Base-by-base conservation (phyloP, 2,113 vertebrate genomes). In the Perca flavescens region DNA sequence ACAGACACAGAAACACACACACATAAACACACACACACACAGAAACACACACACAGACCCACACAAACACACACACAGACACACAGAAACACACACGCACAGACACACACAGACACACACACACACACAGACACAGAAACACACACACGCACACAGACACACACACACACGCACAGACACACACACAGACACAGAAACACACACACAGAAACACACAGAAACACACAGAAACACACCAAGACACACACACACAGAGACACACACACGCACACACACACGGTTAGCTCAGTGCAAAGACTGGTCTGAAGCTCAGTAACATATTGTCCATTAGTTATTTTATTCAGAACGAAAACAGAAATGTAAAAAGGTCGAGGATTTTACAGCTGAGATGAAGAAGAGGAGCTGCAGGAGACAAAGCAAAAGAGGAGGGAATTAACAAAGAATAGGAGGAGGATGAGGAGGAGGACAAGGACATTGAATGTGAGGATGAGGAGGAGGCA, bases 1-100 rank as follows among this genome's bases (percentile, higher is more conserved):
- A 73, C 78, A 74, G n/a, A n/a, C n/a, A n/a, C n/a, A n/a, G n/a
- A n/a, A 76, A 70, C 82, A 82, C 60, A 74, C 46, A 62, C 31
- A 70, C 31, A 4, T 0, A 4, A 3, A 3, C 19, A 52, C 16
- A 68, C 34, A 40, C 16, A 60, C 40, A 46, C 13, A 61, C 43
- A 34, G 10, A 54, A 6, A 16, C 31, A 67, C 6, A n/a, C 58
- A 34, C 5, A 34, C 0, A 4, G 31, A 3, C 34, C 6, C 34
- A 34, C 34, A 34, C 5, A 34, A 5, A 34, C 34, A 34, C 34
- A 34, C 34, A 34, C 34, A 34, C 34, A 34, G n/a, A 28, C 49
- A 31, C 43, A 76, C 49, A 56, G n/a, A n/a, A n/a, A n/a, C 53
- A 85, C 71, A 63, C 50, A 73, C 78, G 70, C 73, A 28, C 49